Percentiles rank a stretch among this genome's conserved stretches.
Conservation (phyloP, 2,113 vertebrate species). For the Hemichromis elongatus region DNA sequence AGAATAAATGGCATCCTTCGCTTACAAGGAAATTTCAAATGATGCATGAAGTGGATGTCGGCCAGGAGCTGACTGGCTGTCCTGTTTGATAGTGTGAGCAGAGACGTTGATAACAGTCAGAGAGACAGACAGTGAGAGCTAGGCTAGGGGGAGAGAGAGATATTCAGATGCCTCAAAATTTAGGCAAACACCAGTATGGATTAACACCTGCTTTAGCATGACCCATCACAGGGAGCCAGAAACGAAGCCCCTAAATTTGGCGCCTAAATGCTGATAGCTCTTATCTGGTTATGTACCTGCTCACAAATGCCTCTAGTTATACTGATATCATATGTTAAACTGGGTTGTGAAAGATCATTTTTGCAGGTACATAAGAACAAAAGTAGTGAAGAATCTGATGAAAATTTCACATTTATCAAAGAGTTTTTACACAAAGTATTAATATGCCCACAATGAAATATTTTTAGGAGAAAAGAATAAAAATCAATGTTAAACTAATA, state of each 20-base stretch:
- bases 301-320: not conserved
- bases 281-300: not conserved
- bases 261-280: not conserved
- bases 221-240: not conserved
- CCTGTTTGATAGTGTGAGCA: not conserved
- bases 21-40: constrained; percentile 6
- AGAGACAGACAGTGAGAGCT: not conserved
- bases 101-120: not conserved
- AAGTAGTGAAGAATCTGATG: not conserved
- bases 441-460: not conserved
- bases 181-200: not conserved
- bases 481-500: not conserved
- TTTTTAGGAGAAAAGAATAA: not conserved
- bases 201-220: not conserved
- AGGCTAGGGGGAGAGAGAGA: not conserved
- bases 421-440: not conserved
- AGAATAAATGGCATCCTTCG: constrained; percentile 8
- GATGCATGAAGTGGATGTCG: not conserved
- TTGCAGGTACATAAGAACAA: not conserved
- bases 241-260: not conserved
- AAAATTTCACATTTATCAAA: not conserved
- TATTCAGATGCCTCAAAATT: not conserved
- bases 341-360: not conserved
- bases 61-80: not conserved
- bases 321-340: not conserved